Base-by-base conservation (phyloP, 2,113 vertebrate species). In the Grus americana region DNA sequence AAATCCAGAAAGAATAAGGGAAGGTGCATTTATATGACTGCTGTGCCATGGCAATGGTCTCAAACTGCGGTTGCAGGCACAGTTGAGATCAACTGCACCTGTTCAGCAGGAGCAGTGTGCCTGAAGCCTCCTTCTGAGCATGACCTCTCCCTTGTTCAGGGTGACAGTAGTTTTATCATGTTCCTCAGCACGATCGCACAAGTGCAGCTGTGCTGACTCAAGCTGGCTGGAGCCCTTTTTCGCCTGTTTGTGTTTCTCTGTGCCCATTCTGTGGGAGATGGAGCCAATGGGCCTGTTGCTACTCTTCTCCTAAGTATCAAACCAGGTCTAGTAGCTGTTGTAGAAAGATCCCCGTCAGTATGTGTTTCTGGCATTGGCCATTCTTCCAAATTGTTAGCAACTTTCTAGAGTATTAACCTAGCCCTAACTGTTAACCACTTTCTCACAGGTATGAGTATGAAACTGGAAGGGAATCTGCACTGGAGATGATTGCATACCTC, bases 401-500 rank as follows among this genome's bases (percentile, higher is more conserved):
- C n/a, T 95, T 44, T 47, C 22, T 34, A 63, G 74, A 68, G 44
- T 80, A 24, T 80, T 97, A 90, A 96, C 62, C 50, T 55, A 82
- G 14, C 44, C 57, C 29, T 32, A 50, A 57, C 40, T 4, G 1
- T 78, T 92, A 49, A 47, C 97, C 14, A 5, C 96, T 88, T 95
- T 78, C 70, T 88, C 54, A 9, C 95, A 98, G 98, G 50, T 99
- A 99, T 1, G 99, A 99, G 81, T 99, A 99, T 46, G 99, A 99
- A 97, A 99, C 98, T 0, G 99, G 99, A 66, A 98, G 99, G 94
- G 99, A 99, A 83, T 99, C 99, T 3, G 98, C 98, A 8, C 97
- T 99, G 95, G 99, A 99, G 97, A 99, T 99, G 98, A 97, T 99
- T 78, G 98, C 98, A 0, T 99, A 97, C 94, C 98, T 99, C 87